A percentile compares a stretch with the other conserved stretches of the same genome.
Conservation (phyloP, 2,797 vertebrate genomes). For the Ctenopoma kingsleyae region DNA sequence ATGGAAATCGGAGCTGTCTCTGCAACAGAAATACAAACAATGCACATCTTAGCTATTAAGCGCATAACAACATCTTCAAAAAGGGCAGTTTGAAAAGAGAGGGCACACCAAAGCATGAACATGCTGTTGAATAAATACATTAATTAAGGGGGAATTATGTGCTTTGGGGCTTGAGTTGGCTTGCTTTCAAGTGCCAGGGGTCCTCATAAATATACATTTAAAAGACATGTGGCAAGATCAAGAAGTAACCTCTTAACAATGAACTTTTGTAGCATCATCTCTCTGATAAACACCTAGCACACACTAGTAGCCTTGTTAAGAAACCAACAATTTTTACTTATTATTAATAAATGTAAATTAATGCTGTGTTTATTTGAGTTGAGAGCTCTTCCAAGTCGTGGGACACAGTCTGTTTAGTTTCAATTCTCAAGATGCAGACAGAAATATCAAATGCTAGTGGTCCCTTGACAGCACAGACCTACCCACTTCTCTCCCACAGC, state of each 20-base stretch:
- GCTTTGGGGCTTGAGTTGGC: conserved; percentile 68
- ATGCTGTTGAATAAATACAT: conserved; percentile 86
- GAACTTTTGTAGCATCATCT: conserved; percentile 80
- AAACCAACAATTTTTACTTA: conserved; percentile 70
- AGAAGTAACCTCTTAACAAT: conserved; percentile 84
- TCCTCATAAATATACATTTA: conserved; percentile 86
- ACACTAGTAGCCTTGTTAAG: conserved; percentile 61
- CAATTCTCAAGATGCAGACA: conserved; percentile 63
- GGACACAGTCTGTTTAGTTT: conserved; percentile 67
- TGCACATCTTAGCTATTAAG: conserved; percentile 71
- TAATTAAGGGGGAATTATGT: conserved; percentile 81
- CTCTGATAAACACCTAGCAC: conserved; percentile 72
- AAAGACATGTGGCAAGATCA: conserved; percentile 82
- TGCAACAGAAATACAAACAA: conserved; percentile 60
- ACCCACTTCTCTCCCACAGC: conserved; percentile 43
- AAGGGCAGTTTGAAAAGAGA: conserved; percentile 79
- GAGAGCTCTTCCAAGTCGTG: conserved; percentile 68
- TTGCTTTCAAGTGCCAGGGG: conserved; percentile 79
- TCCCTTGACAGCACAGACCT: conserved; percentile 45
- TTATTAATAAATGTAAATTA: conserved; percentile 85
- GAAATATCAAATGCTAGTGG: conserved; percentile 71
- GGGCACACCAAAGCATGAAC: conserved; percentile 75
- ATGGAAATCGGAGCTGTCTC: conserved; percentile 61
- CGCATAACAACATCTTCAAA: conserved; percentile 77
- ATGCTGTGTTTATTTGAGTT: conserved; percentile 83